Conservation (phyloP, 2,113 vertebrate species). For the Passer montanus region DNA sequence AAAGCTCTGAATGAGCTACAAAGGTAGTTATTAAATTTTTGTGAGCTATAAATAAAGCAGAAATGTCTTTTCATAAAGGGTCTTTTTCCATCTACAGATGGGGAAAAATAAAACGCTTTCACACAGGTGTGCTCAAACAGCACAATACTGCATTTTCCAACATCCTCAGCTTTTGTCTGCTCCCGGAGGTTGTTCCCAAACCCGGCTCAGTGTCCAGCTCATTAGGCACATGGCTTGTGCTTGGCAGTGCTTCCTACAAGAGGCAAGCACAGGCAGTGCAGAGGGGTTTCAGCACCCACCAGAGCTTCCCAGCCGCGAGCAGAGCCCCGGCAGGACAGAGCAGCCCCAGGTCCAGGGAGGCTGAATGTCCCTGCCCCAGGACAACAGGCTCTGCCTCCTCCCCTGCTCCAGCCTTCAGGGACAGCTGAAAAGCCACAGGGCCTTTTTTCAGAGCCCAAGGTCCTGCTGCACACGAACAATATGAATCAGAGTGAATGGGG, state of each 20-base stretch:
- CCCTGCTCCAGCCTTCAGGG: neutral
- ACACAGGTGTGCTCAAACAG: neutral
- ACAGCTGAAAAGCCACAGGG: accelerated
- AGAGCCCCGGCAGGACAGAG: neutral
- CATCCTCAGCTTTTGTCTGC: neutral
- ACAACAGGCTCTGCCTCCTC: neutral
- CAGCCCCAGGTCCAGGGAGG: neutral
- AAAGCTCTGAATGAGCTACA: neutral
- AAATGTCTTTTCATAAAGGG: neutral
- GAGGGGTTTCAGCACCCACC: neutral
- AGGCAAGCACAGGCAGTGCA: accelerated
- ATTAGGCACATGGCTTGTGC: neutral
- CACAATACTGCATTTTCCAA: neutral
- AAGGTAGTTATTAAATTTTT: neutral
- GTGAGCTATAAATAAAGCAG: neutral
- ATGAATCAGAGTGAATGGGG: neutral
- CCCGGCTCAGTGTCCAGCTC: accelerated
- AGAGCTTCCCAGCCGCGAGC: accelerated
- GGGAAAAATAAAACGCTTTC: neutral
- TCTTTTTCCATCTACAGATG: neutral
- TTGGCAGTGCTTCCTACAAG: neutral
- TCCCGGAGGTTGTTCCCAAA: neutral
- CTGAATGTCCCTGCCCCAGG: neutral
- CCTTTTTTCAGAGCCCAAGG: neutral
- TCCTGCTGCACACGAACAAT: conserved; percentile 3